phyloP scores from a whole-genome alignment of 2,888 invertebrate genomes.

The Kryphioiulus occultus region DNA sequence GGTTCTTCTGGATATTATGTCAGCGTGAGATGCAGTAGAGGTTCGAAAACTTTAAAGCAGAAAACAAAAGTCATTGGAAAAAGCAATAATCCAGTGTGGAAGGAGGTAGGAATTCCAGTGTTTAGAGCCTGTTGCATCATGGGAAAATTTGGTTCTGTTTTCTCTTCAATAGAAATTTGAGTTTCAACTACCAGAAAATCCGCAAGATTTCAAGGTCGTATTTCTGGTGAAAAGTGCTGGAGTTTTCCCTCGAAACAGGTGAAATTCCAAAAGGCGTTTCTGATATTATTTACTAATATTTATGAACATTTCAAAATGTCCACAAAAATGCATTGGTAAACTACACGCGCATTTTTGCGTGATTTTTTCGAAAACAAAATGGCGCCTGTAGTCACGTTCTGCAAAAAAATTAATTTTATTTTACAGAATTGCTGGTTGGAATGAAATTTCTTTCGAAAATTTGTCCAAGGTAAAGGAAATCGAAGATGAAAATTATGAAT shows the following conservation, averaged over 20 bases:
- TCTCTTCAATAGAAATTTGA: neutral
- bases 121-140: too few species aligned
- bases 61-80: neutral
- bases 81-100: constrained; percentile 9
- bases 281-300: too few species aligned
- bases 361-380: too few species aligned
- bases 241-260: neutral
- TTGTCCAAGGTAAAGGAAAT: neutral
- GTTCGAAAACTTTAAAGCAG: neutral
- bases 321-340: too few species aligned
- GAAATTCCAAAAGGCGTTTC: too few species aligned
- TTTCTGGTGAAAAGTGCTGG: neutral
- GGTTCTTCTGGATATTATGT: neutral
- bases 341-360: too few species aligned
- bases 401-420: neutral
- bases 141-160: neutral
- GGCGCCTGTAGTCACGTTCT: too few species aligned
- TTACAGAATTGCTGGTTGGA: constrained; percentile 13
- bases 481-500: neutral
- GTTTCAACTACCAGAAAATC: neutral
- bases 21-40: too few species aligned
- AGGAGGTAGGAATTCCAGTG: neutral
- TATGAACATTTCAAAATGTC: too few species aligned
- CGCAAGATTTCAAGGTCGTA: neutral
- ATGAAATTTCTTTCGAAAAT: constrained; percentile 18